These are phyloP conservation scores for Ganaspis sp. DNA, from an alignment of 1,140 invertebrate genomes.

Conservation along the genomic window DNA sequence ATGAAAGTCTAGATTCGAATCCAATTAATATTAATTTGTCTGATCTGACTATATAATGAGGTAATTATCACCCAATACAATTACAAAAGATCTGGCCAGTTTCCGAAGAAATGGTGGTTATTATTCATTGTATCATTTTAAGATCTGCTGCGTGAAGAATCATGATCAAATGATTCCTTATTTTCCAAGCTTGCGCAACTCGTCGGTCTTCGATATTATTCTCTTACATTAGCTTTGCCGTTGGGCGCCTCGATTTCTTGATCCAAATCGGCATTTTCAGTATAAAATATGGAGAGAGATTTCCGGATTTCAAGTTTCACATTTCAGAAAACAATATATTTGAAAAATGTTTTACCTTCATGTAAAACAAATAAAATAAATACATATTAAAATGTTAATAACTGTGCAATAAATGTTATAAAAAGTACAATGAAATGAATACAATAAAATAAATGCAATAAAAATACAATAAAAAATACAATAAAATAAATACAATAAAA, in stretches of 20 bases:
- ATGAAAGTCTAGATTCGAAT: no score
- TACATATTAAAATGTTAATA: no score
- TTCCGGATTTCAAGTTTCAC: slow-evolving; percentile 6
- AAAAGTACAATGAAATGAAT: no score
- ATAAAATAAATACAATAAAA: no score
- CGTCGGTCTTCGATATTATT: slow-evolving; percentile 8
- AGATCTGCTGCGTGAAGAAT: slow-evolving; percentile 17
- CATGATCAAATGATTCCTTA: slow-evolving; percentile 8
- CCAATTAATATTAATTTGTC: slow-evolving; percentile 22
- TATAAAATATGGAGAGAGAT: background rate
- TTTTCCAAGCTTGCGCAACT: slow-evolving; percentile 6
- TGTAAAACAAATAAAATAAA: no score
- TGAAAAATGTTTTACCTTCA: no score
- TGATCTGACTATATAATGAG: background rate
- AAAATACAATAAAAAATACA: no score
- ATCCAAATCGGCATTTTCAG: background rate
- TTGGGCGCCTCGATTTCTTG: background rate
- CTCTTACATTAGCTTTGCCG: background rate
- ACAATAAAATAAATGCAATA: no score
- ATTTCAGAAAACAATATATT: no score
- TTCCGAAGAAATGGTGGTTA: background rate
- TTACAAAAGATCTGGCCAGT: background rate
- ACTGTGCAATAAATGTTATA: no score
- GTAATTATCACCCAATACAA: background rate
- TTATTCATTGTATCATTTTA: background rate